Percentiles rank a stretch among this genome's conserved stretches.
Conservation (phyloP, 2,888 invertebrate species). For the Oeneis ivallda region DNA sequence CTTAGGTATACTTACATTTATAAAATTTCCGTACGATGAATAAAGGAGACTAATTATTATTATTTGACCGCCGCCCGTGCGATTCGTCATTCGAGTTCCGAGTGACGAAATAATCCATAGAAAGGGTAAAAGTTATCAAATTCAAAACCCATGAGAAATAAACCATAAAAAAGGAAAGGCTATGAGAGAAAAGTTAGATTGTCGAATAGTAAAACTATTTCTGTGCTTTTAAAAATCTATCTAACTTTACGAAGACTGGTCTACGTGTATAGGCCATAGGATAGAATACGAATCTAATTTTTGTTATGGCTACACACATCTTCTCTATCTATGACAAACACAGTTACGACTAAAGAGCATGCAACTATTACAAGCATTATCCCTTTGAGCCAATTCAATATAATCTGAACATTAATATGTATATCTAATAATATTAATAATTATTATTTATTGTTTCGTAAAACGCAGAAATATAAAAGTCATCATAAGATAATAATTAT, state of each 20-base stretch:
- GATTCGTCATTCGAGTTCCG: too few relatives aligned
- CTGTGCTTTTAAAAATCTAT: conserved; percentile 42
- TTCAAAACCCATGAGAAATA: conserved; percentile 24
- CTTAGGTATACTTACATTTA: too few relatives aligned
- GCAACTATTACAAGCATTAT: conserved; percentile 56
- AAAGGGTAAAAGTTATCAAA: conserved; percentile 28
- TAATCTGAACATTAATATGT: conserved; percentile 28
- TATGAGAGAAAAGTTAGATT: conserved; percentile 19
- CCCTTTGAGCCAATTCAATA: conserved; percentile 31
- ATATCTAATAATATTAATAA: conserved; percentile 9
- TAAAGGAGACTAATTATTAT: too few relatives aligned
- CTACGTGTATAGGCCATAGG: conserved; percentile 55
- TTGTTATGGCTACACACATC: conserved; percentile 63
- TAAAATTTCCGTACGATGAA: too few relatives aligned
- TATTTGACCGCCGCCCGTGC: too few relatives aligned
- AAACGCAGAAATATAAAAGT: conserved; percentile 47
- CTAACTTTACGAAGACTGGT: conserved; percentile 42
- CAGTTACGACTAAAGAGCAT: conserved; percentile 67
- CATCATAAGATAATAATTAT: conserved; percentile 52
- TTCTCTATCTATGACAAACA: conserved; percentile 68
- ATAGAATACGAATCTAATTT: conserved; percentile 53
- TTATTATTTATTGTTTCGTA: conserved; percentile 31
- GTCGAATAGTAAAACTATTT: conserved; percentile 26
- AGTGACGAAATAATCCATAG: too few relatives aligned
- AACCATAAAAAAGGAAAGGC: conserved; percentile 15